Evolutionary conservation across 1,140 invertebrate species (phyloP).

Genomic region (Batillaria attramentaria): DNA sequence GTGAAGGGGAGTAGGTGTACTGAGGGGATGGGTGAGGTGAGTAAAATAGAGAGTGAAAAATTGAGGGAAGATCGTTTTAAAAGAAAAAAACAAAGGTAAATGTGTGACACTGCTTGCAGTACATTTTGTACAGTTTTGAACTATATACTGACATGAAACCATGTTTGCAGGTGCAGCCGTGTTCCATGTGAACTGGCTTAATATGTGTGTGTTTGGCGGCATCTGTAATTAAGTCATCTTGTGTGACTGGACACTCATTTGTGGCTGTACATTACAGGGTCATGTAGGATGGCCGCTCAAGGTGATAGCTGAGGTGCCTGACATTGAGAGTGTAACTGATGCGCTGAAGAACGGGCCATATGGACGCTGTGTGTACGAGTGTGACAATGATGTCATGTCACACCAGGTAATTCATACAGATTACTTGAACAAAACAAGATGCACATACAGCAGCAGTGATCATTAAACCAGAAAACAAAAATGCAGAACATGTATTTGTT

Average conservation of each 20-base stretch:
- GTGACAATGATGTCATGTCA: slow-evolving; percentile 73
- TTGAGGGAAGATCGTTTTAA: not conserved
- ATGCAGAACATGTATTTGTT: not conserved
- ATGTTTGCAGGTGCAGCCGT: no score
- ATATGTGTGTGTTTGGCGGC: not conserved
- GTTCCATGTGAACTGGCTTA: not conserved
- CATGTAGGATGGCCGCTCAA: slow-evolving; percentile 64
- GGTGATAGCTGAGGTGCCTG: slow-evolving; percentile 64
- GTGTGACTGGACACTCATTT: no score
- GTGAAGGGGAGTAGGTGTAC: no score
- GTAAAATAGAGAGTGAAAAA: no score
- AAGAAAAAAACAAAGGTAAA: not conserved
- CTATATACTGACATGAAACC: no score
- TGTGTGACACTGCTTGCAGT: not conserved
- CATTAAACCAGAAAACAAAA: no score
- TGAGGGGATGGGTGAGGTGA: no score
- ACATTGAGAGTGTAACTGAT: slow-evolving; percentile 69
- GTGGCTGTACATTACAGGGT: slow-evolving; percentile 50
- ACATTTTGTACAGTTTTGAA: not conserved
- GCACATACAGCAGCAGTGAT: no score
- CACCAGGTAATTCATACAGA: slow-evolving; percentile 62
- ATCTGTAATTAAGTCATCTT: not conserved
- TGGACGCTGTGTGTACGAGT: slow-evolving; percentile 72
- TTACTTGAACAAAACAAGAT: no score
- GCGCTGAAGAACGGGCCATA: slow-evolving; percentile 67